Evolutionary conservation across 2,888 invertebrate genomes (phyloP), one percentile per base, ranked within the genome.

Genomic region (Strigamia crassipes): DNA sequence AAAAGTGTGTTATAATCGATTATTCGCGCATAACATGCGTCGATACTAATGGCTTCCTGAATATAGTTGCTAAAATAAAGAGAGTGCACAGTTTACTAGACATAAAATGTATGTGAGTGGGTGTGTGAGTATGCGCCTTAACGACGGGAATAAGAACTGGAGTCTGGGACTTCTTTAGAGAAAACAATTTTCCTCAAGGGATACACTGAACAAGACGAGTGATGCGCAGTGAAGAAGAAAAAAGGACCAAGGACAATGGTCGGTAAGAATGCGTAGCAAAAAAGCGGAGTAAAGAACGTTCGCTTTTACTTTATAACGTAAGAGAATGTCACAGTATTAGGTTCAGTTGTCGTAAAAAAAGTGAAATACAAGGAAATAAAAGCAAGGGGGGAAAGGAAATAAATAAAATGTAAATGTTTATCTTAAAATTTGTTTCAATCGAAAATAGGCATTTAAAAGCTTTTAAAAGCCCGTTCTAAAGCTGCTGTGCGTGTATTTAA

Each of bases 131-230:
- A n/a, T 61, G 10, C 1, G 42, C 42, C 42, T n/a, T 61, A 61
- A 61, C 61, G 61, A 61, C 61, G 42, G 10, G 18, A 61, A 23
- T 18, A 61, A 23, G 18, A 61, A 61, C n/a, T n/a, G n/a, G n/a
- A 18, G 18, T 15, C 61, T 61, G 61, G 61, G 61, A 61, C 61
- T 61, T 61, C 61, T 61, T 61, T 61, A 18, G 21, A 61, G n/a
- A 61, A 61, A 61, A 61, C 61, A 61, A 61, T 61, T 61, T 61
- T 61, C 61, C 61, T 61, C 61, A 21, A 61, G 61, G 61, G 61
- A 61, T 61, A 61, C 21, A 61, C 9, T 9, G 61, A 61, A 18
- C 9, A 5, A 61, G 61, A 61, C 6, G 61, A 61, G n/a, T 4
- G 61, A 61, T 61, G 61, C 61, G 61, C 61, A 61, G 23, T 23